phyloP scores from a whole-genome alignment of 92 coral and sea anemone species.

The Blastomussa wellsi region DNA sequence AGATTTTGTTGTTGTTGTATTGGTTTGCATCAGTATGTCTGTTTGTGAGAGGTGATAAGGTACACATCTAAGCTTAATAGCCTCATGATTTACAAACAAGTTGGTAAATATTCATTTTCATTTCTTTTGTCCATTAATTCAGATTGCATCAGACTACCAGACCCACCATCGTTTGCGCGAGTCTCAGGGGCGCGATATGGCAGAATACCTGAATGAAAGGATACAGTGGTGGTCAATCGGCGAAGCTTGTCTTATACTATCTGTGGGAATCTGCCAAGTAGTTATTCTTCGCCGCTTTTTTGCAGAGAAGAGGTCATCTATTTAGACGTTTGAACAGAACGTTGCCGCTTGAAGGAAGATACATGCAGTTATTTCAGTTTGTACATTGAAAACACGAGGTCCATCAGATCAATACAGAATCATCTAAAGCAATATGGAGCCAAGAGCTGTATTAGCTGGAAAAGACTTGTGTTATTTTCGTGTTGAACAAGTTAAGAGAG shows the following conservation, averaged over 20 bases:
- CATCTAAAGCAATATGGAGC: not conserved
- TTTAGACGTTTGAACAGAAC: constrained; percentile 52
- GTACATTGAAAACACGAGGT: not conserved
- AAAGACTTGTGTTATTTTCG: constrained; percentile 1
- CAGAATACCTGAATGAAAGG: constrained; percentile 96
- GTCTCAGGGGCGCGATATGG: constrained; percentile 90
- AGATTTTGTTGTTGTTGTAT: not conserved
- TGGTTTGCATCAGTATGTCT: not conserved
- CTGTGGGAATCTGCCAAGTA: constrained; percentile 93
- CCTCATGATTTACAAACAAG: not conserved
- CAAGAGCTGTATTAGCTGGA: constrained; percentile 14
- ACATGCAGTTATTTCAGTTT: constrained; percentile 6
- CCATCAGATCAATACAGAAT: not conserved
- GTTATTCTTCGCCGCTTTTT: constrained; percentile 91
- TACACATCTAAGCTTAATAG: not conserved
- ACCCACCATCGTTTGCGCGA: constrained; percentile 96
- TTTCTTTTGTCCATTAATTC: not conserved
- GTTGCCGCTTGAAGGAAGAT: not conserved
- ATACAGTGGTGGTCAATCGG: constrained; percentile 99
- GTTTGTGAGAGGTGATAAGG: not conserved
- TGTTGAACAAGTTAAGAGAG: not conserved
- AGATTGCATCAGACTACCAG: constrained; percentile 97
- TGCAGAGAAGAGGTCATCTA: constrained; percentile 96
- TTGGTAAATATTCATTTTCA: constrained; percentile 9
- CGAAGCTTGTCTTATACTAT: constrained; percentile 85